Base-by-base conservation (phyloP, 1,140 invertebrate genomes). In the Pollicipes pollicipes region DNA sequence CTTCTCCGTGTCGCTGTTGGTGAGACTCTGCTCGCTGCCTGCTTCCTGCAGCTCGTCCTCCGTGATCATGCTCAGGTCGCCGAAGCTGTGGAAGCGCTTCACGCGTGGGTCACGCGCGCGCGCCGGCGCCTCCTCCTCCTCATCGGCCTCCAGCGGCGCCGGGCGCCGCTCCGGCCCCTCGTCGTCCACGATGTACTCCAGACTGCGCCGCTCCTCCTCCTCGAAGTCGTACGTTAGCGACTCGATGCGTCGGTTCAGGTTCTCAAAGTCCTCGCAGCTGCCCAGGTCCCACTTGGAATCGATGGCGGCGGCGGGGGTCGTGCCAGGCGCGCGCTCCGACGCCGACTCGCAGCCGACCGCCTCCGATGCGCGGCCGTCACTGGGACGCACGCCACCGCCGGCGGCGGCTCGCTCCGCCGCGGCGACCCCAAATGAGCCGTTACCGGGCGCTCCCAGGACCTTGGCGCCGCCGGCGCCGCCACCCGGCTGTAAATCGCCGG, bases 171-270 rank as follows among this genome's bases (percentile, higher is more conserved):
- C 45, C 45, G 45, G 24, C 10, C 6, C 45, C 13, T 58, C 45
- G 45, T 2, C 45, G 45, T 58, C 45, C 13, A 58, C 45, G 45
- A 58, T 58, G 45, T 58, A 58, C 45, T 58, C 45, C 13, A 58
- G 45, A 21, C 45, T 58, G 64, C 64, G 28, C 8, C 64, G 64
- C 64, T 66, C 64, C 27, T 66, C 64, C 28, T 66, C 27, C 28
- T 66, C 64, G 17, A 66, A 66, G 64, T 66, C 64, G 27, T 28
- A 66, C 27, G 64, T 66, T n/a, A 66, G 64, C 64, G 64, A 66
- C 64, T 66, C 64, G 64, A 66, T 66, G 64, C 64, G 64, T n/a
- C 64, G 27, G 64, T 66, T 29, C 3, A 66, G 64, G 28, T 29
- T 66, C 64, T 66, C 64, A 17, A 66, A 66, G 64, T 66, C 64